Evolutionary conservation across 2,888 invertebrate genomes (phyloP), one percentile per base, ranked within the genome.

Genomic region (Calliopum simillimum): DNA sequence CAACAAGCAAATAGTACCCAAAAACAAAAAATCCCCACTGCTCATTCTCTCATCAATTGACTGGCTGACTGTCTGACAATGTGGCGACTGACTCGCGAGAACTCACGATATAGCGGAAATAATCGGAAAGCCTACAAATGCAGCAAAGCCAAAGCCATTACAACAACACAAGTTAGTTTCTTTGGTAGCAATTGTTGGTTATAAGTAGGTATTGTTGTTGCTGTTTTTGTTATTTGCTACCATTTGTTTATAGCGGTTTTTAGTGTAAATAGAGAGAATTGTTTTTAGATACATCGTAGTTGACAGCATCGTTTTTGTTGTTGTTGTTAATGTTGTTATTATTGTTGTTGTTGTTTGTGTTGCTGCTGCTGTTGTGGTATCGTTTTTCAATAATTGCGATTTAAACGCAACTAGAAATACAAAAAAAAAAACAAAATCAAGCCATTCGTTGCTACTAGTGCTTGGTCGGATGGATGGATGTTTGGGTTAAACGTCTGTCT

Each of bases 361-460:
- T n/a, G n/a, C n/a, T n/a, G n/a, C n/a, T n/a, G n/a, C 12, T 51
- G 13, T 4, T 11, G 13, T 51, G 14, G 51, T 51, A 51, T 51
- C 21, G 51, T n/a, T 51, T 49, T 51, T 51, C 51, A 51, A 51
- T 51, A 51, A 51, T 51, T 51, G 21, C 51, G 51, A 51, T 51
- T 51, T n/a, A 8, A 33, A 51, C 1, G n/a, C n/a, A 51, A 33
- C 5, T 33, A 33, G 8, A 33, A 33, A 33, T 33, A 33, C 33
- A 33, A 33, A 4, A 33, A 33, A 6, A 33, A 33, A 33, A 33
- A 33, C 5, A 19, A 19, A 21, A 8, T 51, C 11, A 16, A 47
- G 47, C 6, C n/a, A 11, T 16, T 14, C 51, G 1, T 51, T 16
- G n/a, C n/a, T 14, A 25, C 11, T 21, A 6, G 33, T n/a, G n/a